Conservation (phyloP, 1,140 invertebrate genomes). For the Zaprionus africanus region DNA sequence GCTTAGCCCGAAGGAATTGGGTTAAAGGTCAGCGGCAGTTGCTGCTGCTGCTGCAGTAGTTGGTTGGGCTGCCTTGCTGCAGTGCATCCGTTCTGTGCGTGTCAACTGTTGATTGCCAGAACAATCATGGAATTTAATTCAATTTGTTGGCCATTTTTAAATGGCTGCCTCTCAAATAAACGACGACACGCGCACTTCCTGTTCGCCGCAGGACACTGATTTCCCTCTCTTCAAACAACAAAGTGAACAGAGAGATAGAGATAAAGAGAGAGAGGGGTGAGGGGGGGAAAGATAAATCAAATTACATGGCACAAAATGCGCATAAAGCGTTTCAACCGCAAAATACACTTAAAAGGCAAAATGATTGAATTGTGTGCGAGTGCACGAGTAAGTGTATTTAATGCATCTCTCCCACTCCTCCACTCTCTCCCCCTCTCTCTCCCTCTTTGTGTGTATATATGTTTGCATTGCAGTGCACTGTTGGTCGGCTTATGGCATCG, state of each 20-base stretch:
- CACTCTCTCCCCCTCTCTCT: not conserved
- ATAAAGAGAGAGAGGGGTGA: not conserved
- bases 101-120: conserved; percentile 58
- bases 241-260: not conserved
- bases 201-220: conserved; percentile 45
- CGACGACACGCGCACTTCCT: conserved; percentile 46
- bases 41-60: not conserved
- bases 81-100: conserved; percentile 31
- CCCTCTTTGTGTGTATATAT: not conserved
- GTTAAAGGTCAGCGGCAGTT: conserved; percentile 63
- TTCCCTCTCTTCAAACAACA: conserved; percentile 23
- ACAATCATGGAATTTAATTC: conserved; percentile 62
- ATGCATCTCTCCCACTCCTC: conserved; percentile 3
- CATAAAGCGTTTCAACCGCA: conserved; percentile 76
- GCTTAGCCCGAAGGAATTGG: conserved; percentile 32
- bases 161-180: conserved; percentile 67
- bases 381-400: conserved; percentile 20
- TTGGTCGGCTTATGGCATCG: conserved; percentile 62
- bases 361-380: conserved; percentile 73
- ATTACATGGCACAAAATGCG: conserved; percentile 76
- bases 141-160: conserved; percentile 65
- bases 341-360: conserved; percentile 79
- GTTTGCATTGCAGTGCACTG: conserved; percentile 5
- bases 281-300: conserved; percentile 56
- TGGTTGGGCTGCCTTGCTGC: not conserved